A percentile compares a stretch with the other conserved stretches of the same genome.
Evolutionary conservation across 1,140 invertebrate genomes (phyloP).

Genomic region (Philopotamus ludificatus): DNA sequence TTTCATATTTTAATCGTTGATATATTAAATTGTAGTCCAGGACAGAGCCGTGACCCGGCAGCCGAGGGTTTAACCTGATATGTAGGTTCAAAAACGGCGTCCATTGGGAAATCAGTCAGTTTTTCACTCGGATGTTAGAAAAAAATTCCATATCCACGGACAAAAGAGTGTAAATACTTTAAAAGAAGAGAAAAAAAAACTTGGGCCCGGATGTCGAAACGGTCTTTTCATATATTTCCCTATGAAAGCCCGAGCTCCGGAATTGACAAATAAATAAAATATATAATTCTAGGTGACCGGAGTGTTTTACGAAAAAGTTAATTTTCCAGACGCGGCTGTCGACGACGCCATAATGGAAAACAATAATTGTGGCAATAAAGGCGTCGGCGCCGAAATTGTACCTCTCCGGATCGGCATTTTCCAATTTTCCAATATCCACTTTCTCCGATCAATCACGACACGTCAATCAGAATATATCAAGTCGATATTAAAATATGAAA

Average conservation of each 20-base stretch:
- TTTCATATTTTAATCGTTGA: too few relatives aligned
- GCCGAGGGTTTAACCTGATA: constrained; percentile 3
- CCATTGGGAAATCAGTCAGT: constrained; percentile 22
- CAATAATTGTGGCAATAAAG: neutral
- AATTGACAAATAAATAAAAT: neutral
- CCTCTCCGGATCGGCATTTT: neutral
- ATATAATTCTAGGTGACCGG: too few relatives aligned
- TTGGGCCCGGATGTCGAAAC: neutral
- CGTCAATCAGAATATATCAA: constrained; percentile 13
- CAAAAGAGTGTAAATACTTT: constrained; percentile 16
- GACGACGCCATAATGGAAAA: constrained; percentile 4
- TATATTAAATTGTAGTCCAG: too few relatives aligned
- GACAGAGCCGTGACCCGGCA: neutral
- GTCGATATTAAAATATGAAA: constrained; percentile 13
- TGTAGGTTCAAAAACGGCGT: constrained; percentile 18
- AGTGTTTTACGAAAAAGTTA: too few relatives aligned
- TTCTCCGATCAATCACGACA: neutral
- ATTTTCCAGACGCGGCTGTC: too few relatives aligned
- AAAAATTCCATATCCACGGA: constrained; percentile 17
- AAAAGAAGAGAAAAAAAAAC: constrained; percentile 7
- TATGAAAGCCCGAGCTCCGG: neutral
- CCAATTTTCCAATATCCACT: constrained; percentile 7
- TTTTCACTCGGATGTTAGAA: constrained; percentile 25
- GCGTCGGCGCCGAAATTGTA: neutral
- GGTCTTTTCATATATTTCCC: neutral